phyloP scores from a whole-genome alignment of 2,888 invertebrate genomes.

The Eucriotettix oculatus region DNA sequence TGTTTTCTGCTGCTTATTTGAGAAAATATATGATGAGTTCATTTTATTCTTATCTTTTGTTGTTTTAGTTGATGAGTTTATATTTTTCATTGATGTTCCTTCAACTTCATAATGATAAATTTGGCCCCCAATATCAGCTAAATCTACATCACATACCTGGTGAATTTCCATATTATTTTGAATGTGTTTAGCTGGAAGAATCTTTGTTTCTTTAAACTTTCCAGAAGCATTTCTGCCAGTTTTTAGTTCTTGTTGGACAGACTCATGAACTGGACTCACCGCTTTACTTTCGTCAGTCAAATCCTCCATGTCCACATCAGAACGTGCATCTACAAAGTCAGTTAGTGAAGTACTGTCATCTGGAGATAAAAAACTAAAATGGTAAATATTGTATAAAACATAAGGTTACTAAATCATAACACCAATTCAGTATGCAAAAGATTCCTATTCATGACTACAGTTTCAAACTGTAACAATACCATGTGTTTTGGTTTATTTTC shows the following conservation, averaged over 20 bases:
- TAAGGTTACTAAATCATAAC: too few species aligned
- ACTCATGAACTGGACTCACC: constrained; percentile 13
- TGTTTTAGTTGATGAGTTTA: too few species aligned
- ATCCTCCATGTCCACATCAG: constrained; percentile 9
- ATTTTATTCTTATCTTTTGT: too few species aligned
- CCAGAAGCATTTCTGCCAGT: background rate
- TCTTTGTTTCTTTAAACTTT: background rate
- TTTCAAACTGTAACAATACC: too few species aligned
- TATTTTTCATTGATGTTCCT: too few species aligned
- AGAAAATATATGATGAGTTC: too few species aligned
- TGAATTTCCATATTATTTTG: constrained; percentile 4
- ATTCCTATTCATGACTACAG: too few species aligned
- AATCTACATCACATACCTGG: background rate
- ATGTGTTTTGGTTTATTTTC: too few species aligned
- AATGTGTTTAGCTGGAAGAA: background rate
- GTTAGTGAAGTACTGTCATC: constrained; percentile 12
- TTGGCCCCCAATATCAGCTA: constrained; percentile 21
- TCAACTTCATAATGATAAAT: constrained; percentile 27
- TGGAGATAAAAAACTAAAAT: constrained; percentile 2
- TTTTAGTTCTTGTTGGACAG: constrained; percentile 2
- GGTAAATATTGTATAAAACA: background rate
- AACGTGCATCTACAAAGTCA: constrained; percentile 13
- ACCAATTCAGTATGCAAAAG: too few species aligned
- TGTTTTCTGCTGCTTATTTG: too few species aligned
- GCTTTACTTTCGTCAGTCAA: constrained; percentile 11